Evolutionary conservation across 2,888 invertebrate species (phyloP), one percentile per base, ranked within the genome.

Genomic region (Eupithecia vulgata): DNA sequence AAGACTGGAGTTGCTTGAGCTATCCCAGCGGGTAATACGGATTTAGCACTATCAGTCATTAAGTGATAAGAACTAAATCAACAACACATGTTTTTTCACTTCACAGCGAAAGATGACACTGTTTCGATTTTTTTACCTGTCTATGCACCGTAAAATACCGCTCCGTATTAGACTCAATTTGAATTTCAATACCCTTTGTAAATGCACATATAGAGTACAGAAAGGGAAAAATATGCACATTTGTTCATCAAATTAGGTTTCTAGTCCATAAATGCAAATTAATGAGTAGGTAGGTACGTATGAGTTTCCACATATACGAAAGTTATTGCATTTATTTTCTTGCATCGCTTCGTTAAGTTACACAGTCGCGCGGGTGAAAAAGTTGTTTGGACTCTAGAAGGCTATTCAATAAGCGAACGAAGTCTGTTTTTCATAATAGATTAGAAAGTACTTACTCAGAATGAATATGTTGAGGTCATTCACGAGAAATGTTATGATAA

Each of bases 401-500:
- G 40, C 42, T 57, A 35, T 30, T 17, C 34, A 13, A 7, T 30
- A 3, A 17, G 2, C 25, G 15, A 40, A 37, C 40, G 10, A 64
- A 21, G 21, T 40, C 15, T 40, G 25, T 65, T 42, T 42, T 40
- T 59, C 4, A 68, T 12, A n/a, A 12, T 30, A 65, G 3, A 65
- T 30, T 68, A 25, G 65, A 73, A 70, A 65, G 74, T 81, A 85
- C 85, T 78, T 83, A 85, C 85, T 80, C 84, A 78, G 76, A 72
- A 61, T 81, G 76, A 72, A 67, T 68, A 62, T 67, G 70, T 76
- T 76, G 75, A 76, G 75, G 74, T 79, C 79, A 79, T 79, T 73
- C 81, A 79, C 77, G 75, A 79, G 69, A 76, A 79, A 79, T 73
- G 76, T 76, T 74, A 78, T 71, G 71, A 79, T 75, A 69, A 76